These are phyloP conservation scores for Leptura quadrifasciata DNA, from an alignment of 2,888 invertebrate species.

Conservation along the genomic window DNA sequence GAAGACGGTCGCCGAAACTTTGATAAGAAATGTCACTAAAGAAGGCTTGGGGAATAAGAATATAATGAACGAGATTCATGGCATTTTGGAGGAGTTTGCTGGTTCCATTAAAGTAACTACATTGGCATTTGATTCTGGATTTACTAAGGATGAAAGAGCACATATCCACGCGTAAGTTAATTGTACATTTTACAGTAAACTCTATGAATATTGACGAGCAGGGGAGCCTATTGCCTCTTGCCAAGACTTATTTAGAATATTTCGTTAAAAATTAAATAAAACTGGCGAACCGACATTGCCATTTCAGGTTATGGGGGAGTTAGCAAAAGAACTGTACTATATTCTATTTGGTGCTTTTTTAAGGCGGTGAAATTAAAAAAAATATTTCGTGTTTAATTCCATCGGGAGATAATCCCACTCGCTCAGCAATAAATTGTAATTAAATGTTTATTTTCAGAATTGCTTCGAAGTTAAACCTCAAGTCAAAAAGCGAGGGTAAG, in stretches of 20 bases:
- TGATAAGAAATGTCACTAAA: conserved; percentile 61
- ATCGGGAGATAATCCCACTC: too few species aligned
- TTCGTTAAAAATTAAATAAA: too few species aligned
- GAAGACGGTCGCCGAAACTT: conserved; percentile 61
- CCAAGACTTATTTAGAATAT: too few species aligned
- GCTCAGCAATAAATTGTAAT: neutral
- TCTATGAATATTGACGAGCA: neutral
- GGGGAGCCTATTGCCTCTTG: too few species aligned
- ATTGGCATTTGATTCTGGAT: conserved; percentile 62
- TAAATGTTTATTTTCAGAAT: conserved; percentile 46
- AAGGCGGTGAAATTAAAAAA: too few species aligned
- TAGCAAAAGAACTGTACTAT: too few species aligned
- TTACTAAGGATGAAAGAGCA: conserved; percentile 63
- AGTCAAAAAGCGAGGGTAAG: conserved; percentile 64
- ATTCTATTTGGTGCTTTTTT: too few species aligned
- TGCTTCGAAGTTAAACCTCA: conserved; percentile 60
- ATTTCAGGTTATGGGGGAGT: too few species aligned
- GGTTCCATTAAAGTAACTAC: conserved; percentile 60
- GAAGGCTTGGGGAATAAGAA: conserved; percentile 60
- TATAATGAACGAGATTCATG: conserved; percentile 61
- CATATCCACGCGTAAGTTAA: conserved; percentile 61
- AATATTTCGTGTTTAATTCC: too few species aligned
- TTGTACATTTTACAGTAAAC: neutral
- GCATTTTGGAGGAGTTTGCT: conserved; percentile 60
- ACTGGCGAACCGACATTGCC: too few species aligned